Evolutionary conservation across 2,797 vertebrate species (phyloP).

Genomic region (Acestrorhynchus altus): DNA sequence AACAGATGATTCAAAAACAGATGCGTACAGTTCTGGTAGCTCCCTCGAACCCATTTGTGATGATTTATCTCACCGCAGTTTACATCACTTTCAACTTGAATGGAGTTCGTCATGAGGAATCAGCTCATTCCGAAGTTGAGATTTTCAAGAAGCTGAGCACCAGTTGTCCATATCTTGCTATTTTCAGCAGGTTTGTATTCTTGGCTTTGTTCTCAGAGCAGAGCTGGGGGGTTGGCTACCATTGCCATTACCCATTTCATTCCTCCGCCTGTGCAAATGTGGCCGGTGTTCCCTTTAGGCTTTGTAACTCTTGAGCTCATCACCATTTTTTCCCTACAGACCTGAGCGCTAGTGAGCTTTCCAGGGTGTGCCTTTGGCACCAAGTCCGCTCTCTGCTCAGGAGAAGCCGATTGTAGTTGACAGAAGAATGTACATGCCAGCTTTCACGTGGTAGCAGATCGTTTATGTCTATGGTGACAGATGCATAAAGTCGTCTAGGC

Average conservation of each 20-base stretch:
- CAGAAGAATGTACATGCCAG: slow-evolving; percentile 14
- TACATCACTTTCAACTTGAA: background rate
- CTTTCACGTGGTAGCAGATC: slow-evolving; percentile 34
- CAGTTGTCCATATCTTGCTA: slow-evolving; percentile 5
- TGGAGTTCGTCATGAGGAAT: slow-evolving; percentile 31
- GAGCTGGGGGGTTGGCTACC: slow-evolving; percentile 11
- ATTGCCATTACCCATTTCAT: background rate
- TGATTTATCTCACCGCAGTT: slow-evolving; percentile 4
- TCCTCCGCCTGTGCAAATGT: slow-evolving; percentile 11
- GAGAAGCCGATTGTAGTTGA: slow-evolving; percentile 30
- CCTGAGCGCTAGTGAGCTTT: slow-evolving; percentile 17
- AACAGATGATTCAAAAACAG: slow-evolving; percentile 21
- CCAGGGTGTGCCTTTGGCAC: slow-evolving; percentile 27
- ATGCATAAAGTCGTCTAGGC: slow-evolving; percentile 5
- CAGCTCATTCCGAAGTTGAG: background rate
- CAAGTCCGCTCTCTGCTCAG: background rate
- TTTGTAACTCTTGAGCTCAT: background rate
- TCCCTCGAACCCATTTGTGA: slow-evolving; percentile 22
- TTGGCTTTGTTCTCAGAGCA: slow-evolving; percentile 16
- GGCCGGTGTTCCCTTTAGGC: background rate
- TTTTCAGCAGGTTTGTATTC: slow-evolving; percentile 30
- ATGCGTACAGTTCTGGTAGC: slow-evolving; percentile 5
- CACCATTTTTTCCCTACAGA: background rate
- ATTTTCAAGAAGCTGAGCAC: slow-evolving; percentile 13
- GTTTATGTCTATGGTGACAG: slow-evolving; percentile 21